Base-by-base conservation (phyloP, 2,113 vertebrate genomes). In the Thomomys bottae region DNA sequence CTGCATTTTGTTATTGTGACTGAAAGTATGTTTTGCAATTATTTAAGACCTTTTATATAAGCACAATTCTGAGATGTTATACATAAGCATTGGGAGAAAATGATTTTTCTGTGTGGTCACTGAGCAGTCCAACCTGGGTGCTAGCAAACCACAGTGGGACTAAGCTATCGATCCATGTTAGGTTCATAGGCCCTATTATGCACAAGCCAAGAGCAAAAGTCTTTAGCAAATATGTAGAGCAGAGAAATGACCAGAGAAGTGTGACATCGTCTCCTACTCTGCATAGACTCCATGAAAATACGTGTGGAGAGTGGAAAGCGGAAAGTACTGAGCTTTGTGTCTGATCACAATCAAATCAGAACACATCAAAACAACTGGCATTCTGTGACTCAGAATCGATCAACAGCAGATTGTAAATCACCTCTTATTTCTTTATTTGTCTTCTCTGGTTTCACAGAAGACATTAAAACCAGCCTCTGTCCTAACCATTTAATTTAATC, bases 381-480 rank as follows among this genome's bases (percentile, higher is more conserved):
- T 84, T 57, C 90, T 91, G 94, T 95, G 96, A 95, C 95, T 96
- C 93, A 96, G 84, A 93, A 73, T 96, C 94, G 96, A 71, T 96
- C 86, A 93, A 49, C 92, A 70, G 1, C 92, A 70, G 1, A 32
- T 81, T 95, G 87, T 10, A 36, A 96, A 89, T 95, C 92, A 88
- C 92, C 83, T 90, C 92, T n/a, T 30, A 24, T 61, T 88, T 80
- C 75, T 92, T 96, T 88, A 86, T 95, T 96, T 94, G 85, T 94
- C 86, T 96, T 97, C 73, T 64, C 64, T 54, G 64, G 36, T 95
- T 95, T 64, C 59, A 57, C 28, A 32, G 73, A 90, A 81, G 87
- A 94, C 72, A 85, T 70, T 95, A 94, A 94, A 94, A 20, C 26
- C 76, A 89, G 67, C 36, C 63, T 95, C 75, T 90, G 84, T 87